Evolutionary conservation across 2,797 vertebrate species (phyloP).

Genomic region (Eurystomus glaucurus): DNA sequence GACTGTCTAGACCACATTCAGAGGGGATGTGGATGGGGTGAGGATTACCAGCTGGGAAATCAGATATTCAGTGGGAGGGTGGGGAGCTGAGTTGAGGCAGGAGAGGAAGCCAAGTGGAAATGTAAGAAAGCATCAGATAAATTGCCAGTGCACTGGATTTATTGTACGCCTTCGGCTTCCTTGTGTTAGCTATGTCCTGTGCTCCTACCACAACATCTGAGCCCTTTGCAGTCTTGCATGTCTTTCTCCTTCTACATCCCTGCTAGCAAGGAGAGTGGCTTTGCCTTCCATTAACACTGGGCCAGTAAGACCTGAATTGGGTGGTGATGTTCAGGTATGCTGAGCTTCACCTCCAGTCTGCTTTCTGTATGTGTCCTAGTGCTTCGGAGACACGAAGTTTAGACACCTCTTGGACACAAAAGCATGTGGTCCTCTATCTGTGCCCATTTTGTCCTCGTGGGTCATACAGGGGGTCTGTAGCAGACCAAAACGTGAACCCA

Average conservation of each 20-base stretch:
- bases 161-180: neutral
- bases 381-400: neutral
- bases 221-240: neutral
- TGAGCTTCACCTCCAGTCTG: neutral
- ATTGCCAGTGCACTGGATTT: neutral
- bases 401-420: neutral
- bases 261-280: neutral
- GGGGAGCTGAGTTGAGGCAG: neutral
- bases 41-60: conserved; percentile 32
- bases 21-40: neutral
- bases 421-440: rapidly evolving
- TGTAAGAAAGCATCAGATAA: neutral
- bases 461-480: neutral
- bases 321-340: neutral
- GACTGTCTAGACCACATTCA: conserved; percentile 38
- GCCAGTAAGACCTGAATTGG: neutral
- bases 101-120: conserved; percentile 16
- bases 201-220: neutral
- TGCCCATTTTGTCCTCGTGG: neutral
- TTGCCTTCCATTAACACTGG: neutral
- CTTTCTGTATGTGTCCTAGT: neutral
- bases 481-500: neutral
- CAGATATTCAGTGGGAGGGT: neutral
- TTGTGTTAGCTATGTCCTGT: neutral
- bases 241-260: neutral